phyloP scores from a whole-genome alignment of 1,140 invertebrate genomes.

The Onthophagus taurus region DNA sequence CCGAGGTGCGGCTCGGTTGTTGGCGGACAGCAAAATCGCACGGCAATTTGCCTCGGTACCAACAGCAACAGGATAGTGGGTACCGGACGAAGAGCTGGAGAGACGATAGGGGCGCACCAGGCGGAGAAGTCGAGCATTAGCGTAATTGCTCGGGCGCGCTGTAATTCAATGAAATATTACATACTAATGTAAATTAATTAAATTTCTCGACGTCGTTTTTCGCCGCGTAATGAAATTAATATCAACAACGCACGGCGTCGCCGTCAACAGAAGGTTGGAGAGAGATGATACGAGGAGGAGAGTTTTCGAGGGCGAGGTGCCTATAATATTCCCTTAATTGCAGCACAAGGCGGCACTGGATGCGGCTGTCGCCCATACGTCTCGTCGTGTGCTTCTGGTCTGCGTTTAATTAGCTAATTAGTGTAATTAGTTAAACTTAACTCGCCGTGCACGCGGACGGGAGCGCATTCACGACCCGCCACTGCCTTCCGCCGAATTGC shows the following conservation, averaged over 20 bases:
- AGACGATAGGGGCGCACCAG: too few relatives aligned
- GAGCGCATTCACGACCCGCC: too few relatives aligned
- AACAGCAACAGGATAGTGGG: too few relatives aligned
- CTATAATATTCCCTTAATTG: slow-evolving; percentile 16
- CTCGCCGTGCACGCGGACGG: too few relatives aligned
- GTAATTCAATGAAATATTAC: slow-evolving; percentile 1
- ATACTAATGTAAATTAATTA: not conserved
- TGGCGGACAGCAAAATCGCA: too few relatives aligned
- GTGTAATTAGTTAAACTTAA: slow-evolving; percentile 24
- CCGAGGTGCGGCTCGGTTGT: too few relatives aligned
- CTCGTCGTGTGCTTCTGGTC: slow-evolving; percentile 11
- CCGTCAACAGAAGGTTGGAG: not conserved
- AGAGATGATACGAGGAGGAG: not conserved
- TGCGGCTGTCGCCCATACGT: slow-evolving; percentile 12
- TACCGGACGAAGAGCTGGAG: too few relatives aligned
- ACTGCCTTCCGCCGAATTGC: too few relatives aligned
- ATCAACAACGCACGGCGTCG: not conserved
- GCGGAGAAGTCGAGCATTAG: too few relatives aligned
- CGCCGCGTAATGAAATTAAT: not conserved
- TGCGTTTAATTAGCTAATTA: slow-evolving; percentile 27
- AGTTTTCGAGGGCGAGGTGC: not conserved
- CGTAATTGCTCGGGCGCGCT: not conserved
- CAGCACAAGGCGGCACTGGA: slow-evolving; percentile 6
- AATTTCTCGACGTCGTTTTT: not conserved
- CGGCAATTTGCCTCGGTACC: too few relatives aligned